Base-by-base conservation (phyloP, 2,888 invertebrate genomes). In the Biston stratarius region DNA sequence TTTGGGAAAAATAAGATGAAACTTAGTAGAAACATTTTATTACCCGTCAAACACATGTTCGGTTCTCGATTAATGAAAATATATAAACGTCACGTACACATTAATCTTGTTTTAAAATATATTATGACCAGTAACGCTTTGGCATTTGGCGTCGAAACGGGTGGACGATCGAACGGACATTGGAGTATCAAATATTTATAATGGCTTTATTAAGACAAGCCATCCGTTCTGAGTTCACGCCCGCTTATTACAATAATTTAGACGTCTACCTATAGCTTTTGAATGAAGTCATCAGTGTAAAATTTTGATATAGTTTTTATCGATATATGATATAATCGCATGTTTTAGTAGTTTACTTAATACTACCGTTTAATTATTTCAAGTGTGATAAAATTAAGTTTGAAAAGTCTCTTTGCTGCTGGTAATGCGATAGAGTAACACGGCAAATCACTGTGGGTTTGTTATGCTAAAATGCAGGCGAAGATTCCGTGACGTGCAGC, bases 221-320 rank as follows among this genome's bases (percentile, higher is more conserved):
- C 84, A 88, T 88, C 85, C 86, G 78, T 79, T 82, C 80, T 82
- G 85, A 87, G 85, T 88, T 90, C 91, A 90, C 91, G 88, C 91
- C 91, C 92, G 90, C 89, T 93, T 94, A 93, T 94, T 94, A 93
- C 92, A 89, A 90, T 94, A 93, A 94, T 93, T 90, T 92, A 93
- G 92, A 91, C 90, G 91, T 89, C 85, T 92, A 91, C 92, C 92
- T 85, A 90, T 91, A 93, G 92, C 90, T 67, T 84, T 77, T 77
- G 85, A 91, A 94, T 94, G 91, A 93, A 94, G 93, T 92, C 93
- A 92, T 93, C 91, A 84, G 61, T 75, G 65, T 77, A 73, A 70
- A 72, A 73, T 73, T 77, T 72, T 67, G 69, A 58, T 67, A 69
- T 62, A 72, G 62, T 67, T 72, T 71, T 74, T 67, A 71, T 71